These are phyloP conservation scores for Naja naja DNA, from an alignment of 2,113 vertebrate species.

Conservation along the genomic window DNA sequence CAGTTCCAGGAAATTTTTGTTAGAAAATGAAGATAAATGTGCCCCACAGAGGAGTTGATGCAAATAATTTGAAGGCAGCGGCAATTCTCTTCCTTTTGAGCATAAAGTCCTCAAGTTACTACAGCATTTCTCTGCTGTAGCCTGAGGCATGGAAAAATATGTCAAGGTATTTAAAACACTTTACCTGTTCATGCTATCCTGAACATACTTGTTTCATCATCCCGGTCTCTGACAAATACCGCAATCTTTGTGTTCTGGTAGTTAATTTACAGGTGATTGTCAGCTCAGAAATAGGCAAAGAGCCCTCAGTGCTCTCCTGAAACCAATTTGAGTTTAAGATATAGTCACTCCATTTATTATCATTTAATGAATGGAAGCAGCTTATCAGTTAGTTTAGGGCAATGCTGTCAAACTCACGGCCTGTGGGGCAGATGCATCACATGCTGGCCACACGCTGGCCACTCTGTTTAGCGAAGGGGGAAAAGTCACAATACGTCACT, in stretches of 20 bases:
- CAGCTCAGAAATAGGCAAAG: background rate
- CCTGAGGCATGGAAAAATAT: background rate
- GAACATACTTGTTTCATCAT: background rate
- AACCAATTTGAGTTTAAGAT: background rate
- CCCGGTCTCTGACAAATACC: background rate
- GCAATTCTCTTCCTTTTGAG: background rate
- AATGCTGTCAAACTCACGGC: no score
- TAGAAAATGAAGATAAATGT: background rate
- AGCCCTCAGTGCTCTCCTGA: background rate
- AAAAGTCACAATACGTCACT: no score
- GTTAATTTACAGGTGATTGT: background rate
- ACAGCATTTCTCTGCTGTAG: background rate
- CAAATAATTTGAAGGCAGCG: background rate
- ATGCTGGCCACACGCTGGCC: accelerated
- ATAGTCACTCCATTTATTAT: background rate
- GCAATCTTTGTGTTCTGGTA: background rate
- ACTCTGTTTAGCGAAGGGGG: no score
- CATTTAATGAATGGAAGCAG: background rate
- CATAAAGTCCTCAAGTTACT: background rate
- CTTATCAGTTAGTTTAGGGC: background rate
- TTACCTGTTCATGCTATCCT: background rate
- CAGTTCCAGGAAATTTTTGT: background rate
- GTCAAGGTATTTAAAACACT: background rate
- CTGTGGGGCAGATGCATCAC: no score
- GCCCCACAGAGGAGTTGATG: background rate